Percentiles rank a stretch among this genome's conserved stretches.
Conservation (phyloP, 2,113 vertebrate genomes). For the Lagopus leucura region DNA sequence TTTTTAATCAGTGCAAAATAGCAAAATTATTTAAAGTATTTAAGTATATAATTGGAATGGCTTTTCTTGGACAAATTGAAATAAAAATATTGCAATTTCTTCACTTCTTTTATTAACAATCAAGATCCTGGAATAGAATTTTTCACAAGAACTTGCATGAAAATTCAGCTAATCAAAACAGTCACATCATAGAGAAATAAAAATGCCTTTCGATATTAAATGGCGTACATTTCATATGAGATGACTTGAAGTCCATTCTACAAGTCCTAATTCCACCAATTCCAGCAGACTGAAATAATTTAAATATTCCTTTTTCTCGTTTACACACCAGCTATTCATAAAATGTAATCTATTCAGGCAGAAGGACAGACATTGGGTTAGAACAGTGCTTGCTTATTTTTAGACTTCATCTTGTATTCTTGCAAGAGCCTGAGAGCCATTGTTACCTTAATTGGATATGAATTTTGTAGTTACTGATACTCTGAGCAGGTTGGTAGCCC, state of each 20-base stretch:
- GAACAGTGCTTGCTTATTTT: slow-evolving; percentile 51
- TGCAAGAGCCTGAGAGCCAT: background rate
- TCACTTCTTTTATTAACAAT: background rate
- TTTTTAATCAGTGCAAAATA: background rate
- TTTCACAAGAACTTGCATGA: accelerated
- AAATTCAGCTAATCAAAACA: background rate
- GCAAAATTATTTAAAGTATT: background rate
- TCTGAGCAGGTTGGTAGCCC: slow-evolving; percentile 21
- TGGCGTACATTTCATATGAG: background rate
- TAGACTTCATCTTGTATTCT: slow-evolving; percentile 9
- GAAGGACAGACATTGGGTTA: background rate
- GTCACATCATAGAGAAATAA: background rate
- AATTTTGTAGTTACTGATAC: slow-evolving; percentile 38
- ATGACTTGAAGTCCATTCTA: background rate
- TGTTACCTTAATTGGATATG: slow-evolving; percentile 27
- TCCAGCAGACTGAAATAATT: slow-evolving; percentile 3
- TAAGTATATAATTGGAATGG: background rate
- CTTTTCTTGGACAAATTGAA: background rate
- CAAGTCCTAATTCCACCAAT: background rate
- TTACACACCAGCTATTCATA: background rate
- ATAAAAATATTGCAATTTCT: background rate
- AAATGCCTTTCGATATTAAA: background rate
- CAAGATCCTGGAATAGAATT: background rate
- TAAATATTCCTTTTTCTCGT: slow-evolving; percentile 5
- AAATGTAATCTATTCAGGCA: slow-evolving; percentile 24